Evolutionary conservation across 2,113 vertebrate species (phyloP), one percentile per base, ranked within the genome.

Genomic region (Melanostigma gelatinosum): DNA sequence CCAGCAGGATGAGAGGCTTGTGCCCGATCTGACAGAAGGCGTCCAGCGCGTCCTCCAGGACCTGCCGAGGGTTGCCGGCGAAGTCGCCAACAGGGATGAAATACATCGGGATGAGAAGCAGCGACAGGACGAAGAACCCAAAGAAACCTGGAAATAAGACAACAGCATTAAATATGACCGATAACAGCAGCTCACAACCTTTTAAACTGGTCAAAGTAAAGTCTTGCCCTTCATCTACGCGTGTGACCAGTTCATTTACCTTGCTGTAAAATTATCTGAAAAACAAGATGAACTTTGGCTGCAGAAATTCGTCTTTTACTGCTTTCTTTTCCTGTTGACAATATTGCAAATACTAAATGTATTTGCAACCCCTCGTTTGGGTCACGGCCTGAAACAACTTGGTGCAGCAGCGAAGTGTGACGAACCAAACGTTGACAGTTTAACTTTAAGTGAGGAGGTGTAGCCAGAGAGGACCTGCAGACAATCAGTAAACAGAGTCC

Each of bases 81-180:
- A 98, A 97, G 75, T 86, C 48, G 15, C 96, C 96, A 0, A 92
- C 96, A 0, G 94, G 95, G 87, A 98, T 97, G 94, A 95, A 98
- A 88, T 95, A 97, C 96, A 98, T 97, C 63, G 98, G 98, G 73
- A 98, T 94, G 87, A 99, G 94, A 20, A 98, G 93, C 78, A 98
- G 74, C 1, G 95, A 93, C 74, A 98, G 95, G 84, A 98, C 96
- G 73, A 96, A 0, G 34, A 99, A 98, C 6, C 97, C 97, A 2
- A 98, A 99, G 32, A 98, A 90, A 27, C 97, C 97, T 98, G 89
- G 0, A 40, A n/a, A 68, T 0, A 29, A 46, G 27, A 71, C 27
- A 60, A 18, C 13, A 38, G 3, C 62, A 38, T 40, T 38, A 15
- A 15, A 18, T 27, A 27, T n/a, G 60, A 76, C 11, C 0, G 15